Percentiles rank a stretch among this genome's conserved stretches.
These are phyloP conservation scores for Nephrotoma appendiculata DNA, from an alignment of 2,888 invertebrate genomes.

Conservation along the genomic window DNA sequence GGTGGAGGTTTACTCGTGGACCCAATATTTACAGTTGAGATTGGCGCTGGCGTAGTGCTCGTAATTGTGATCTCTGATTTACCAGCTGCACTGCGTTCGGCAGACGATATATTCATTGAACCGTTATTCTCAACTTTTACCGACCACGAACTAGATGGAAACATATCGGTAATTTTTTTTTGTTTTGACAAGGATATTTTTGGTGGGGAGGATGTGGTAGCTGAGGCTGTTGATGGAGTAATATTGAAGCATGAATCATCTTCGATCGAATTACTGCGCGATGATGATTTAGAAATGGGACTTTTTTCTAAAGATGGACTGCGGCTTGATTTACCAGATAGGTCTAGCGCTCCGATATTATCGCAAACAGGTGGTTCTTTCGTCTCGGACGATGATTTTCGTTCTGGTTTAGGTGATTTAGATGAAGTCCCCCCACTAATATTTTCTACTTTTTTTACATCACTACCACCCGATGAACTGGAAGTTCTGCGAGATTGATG, in stretches of 20 bases:
- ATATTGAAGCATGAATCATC: background rate
- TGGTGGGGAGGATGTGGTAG: background rate
- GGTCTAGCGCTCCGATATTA: slow-evolving; percentile 37
- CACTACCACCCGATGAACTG: background rate
- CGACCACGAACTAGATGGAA: background rate
- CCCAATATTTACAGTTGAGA: background rate
- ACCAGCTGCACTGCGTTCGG: background rate
- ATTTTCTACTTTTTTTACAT: slow-evolving; percentile 20
- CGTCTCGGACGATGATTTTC: slow-evolving; percentile 15
- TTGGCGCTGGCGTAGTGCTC: background rate
- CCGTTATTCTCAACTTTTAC: background rate
- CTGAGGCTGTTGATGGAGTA: background rate
- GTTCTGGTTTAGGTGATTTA: background rate
- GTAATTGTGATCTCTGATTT: background rate
- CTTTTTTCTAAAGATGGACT: slow-evolving; percentile 13
- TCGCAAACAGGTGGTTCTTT: slow-evolving; percentile 27
- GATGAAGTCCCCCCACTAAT: background rate
- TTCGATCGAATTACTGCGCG: background rate
- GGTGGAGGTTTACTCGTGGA: background rate
- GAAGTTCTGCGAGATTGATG: slow-evolving; percentile 22
- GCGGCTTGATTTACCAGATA: slow-evolving; percentile 33
- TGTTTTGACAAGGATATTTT: background rate
- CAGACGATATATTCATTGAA: background rate
- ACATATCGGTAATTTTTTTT: slow-evolving; percentile 2
- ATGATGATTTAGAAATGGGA: background rate